Evolutionary conservation across 64 coral and sea anemone genomes (phyloP).

Genomic region (Porites australiensis): DNA sequence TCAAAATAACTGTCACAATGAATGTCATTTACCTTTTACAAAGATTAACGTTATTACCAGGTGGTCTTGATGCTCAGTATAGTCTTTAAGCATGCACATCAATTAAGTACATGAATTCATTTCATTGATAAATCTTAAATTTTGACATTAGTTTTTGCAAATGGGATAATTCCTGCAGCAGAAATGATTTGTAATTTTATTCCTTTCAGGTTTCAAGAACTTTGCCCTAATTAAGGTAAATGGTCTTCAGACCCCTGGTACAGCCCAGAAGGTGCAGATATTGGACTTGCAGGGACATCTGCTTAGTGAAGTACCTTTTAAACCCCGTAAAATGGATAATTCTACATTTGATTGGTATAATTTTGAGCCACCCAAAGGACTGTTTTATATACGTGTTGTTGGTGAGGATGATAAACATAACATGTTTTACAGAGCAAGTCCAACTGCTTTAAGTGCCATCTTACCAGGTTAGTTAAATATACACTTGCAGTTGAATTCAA

Average conservation of each 20-base stretch:
- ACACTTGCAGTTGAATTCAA: too few relatives aligned
- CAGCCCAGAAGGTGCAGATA: conserved; percentile 52
- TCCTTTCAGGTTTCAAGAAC: conserved; percentile 72
- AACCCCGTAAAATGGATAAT: conserved; percentile 9
- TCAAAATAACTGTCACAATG: too few relatives aligned
- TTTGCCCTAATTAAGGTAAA: conserved; percentile 64
- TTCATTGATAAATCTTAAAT: too few relatives aligned
- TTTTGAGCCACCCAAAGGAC: conserved; percentile 71
- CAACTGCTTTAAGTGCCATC: conserved; percentile 85
- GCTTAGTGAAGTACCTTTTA: conserved; percentile 57
- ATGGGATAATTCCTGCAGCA: too few relatives aligned
- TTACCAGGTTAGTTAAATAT: conserved; percentile 75
- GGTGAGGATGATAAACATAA: conserved; percentile 65
- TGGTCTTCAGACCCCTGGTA: conserved; percentile 57
- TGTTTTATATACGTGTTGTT: conserved; percentile 82
- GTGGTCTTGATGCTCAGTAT: too few relatives aligned
- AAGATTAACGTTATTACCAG: too few relatives aligned
- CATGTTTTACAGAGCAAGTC: conserved; percentile 73
- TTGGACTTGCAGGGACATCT: conserved; percentile 69
- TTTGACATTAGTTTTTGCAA: too few relatives aligned
- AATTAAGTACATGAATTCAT: too few relatives aligned
- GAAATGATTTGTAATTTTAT: too few relatives aligned
- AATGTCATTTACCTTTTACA: too few relatives aligned
- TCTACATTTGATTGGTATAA: conserved; percentile 81
- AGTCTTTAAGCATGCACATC: too few relatives aligned